Percentiles rank a stretch among this genome's conserved stretches.
These are phyloP conservation scores for Rostratula benghalensis DNA, from an alignment of 2,113 vertebrate genomes.

Conservation along the genomic window DNA sequence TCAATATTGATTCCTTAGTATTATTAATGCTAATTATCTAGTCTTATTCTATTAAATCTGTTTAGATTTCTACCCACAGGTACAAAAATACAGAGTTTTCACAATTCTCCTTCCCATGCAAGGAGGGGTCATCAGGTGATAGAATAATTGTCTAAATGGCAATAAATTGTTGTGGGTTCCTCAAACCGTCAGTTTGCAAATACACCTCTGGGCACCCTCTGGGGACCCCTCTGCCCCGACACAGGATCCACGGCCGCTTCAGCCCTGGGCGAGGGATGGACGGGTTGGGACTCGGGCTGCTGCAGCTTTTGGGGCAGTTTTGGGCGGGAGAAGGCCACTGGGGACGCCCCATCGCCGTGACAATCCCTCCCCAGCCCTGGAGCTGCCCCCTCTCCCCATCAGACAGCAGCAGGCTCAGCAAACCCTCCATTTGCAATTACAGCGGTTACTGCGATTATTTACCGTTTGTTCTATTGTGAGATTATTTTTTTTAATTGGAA, in stretches of 20 bases:
- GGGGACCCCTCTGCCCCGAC: background rate
- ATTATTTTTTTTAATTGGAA: too few species aligned
- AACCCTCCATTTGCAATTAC: background rate
- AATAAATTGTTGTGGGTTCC: background rate
- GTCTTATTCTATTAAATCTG: background rate
- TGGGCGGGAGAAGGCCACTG: rapidly evolving
- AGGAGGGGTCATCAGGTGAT: background rate
- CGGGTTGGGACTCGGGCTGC: background rate
- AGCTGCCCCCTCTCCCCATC: background rate
- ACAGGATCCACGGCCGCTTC: rapidly evolving
- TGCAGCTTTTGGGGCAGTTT: background rate
- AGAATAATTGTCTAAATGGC: background rate
- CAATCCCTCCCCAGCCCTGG: too few species aligned
- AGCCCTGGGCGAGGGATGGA: background rate
- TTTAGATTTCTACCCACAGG: background rate
- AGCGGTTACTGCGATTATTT: background rate
- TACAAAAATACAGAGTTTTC: background rate
- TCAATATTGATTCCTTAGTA: background rate
- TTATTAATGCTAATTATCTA: background rate
- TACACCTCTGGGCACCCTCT: background rate
- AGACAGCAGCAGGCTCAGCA: too few species aligned
- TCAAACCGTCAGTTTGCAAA: background rate
- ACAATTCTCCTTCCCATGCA: background rate
- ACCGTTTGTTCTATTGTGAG: too few species aligned
- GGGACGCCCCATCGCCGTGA: background rate